Percentiles rank a stretch among this genome's conserved stretches.
Conservation (phyloP, 2,797 vertebrate species). For the Rousettus madagascariensis region DNA sequence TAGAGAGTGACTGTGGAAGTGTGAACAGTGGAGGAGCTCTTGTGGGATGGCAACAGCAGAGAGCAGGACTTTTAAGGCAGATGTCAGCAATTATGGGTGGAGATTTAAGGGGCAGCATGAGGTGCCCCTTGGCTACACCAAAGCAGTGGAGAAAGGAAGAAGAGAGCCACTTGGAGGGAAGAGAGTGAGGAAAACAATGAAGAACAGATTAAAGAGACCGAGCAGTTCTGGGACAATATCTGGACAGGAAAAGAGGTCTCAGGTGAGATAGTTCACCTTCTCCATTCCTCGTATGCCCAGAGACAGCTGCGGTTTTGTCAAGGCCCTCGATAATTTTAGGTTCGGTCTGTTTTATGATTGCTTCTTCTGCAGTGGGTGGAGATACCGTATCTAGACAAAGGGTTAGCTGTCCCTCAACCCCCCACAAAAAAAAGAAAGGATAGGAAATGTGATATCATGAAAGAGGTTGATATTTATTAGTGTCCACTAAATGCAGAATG, state of each 20-base stretch:
- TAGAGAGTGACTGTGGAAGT: neutral
- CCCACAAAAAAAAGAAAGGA: neutral
- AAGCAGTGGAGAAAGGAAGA: neutral
- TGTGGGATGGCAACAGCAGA: neutral
- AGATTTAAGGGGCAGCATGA: neutral
- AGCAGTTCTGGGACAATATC: neutral
- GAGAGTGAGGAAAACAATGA: neutral
- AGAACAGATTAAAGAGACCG: neutral
- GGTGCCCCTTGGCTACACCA: neutral
- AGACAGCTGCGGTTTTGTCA: neutral
- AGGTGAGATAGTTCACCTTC: neutral
- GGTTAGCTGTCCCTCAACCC: neutral
- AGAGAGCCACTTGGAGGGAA: neutral
- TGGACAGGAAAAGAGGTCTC: neutral
- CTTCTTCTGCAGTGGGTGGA: neutral
- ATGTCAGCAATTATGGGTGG: neutral
- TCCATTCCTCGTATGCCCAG: neutral
- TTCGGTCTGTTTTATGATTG: neutral
- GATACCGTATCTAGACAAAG: neutral
- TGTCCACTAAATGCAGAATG: conserved; percentile 1
- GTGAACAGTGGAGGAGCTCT: neutral
- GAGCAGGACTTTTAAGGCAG: neutral
- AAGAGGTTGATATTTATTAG: neutral
- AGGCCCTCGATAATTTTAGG: neutral
- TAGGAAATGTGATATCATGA: neutral